Base-by-base conservation (phyloP, 2,888 invertebrate genomes). In the Tortricodes alternella region DNA sequence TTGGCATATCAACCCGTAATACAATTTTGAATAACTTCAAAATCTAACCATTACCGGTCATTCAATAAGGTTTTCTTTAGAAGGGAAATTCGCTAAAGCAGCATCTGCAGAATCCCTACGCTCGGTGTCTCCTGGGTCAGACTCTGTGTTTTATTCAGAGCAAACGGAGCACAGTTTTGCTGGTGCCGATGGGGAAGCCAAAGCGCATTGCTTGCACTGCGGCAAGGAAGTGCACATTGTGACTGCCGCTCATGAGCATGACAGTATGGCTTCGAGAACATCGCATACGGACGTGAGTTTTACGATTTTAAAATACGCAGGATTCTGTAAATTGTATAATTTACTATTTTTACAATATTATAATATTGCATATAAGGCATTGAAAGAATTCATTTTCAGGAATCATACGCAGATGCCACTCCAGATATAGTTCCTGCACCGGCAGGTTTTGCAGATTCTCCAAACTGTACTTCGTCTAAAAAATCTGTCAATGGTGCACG, bases 61-160 rank as follows among this genome's bases (percentile, higher is more conserved):
- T 58, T 53, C 18, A 50, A 37, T 35, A 48, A 59, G 58, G 49
- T 61, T 62, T 61, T 44, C 75, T 74, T 61, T 68, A 88, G 89
- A 89, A 67, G 80, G 79, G 59, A 90, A 89, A 74, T 88, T 82
- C 65, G 85, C 96, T 49, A 96, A 96, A 85, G 96, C 96, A 7
- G 92, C 96, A 58, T 96, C 96, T 66, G 96, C 96, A 39, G 97
- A 97, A 84, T 96, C 96, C 0, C 85, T 97, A 50, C 93, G 97
- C 43, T 96, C 96, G n/a, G 96, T 96, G 34, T 96, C 96, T 71
- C 97, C 97, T 2, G 97, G 97, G 18, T 97, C 96, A 63, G 97
- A 97, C 81, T 96, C 96, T 55, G 97, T 97, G 19, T 97, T 97
- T 85, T 96, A 96, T 85, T 96, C 96, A 73, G 96, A 96, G 79